Percentiles rank a stretch among this genome's conserved stretches.
phyloP scores from a whole-genome alignment of 2,888 invertebrate genomes.

The Drosophila picticornis region DNA sequence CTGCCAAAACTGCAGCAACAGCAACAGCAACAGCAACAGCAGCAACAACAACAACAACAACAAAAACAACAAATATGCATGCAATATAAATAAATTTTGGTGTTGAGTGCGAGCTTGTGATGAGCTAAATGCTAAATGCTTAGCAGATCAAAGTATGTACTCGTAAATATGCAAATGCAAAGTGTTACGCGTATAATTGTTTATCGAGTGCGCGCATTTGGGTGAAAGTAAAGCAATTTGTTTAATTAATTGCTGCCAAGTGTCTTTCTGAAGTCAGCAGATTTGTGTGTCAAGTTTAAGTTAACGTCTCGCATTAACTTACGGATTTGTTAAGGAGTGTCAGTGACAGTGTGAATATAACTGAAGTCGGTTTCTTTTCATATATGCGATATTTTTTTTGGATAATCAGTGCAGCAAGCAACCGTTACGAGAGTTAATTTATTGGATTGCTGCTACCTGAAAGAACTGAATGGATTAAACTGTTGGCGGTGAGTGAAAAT shows the following conservation, averaged over 20 bases:
- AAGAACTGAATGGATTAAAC: constrained; percentile 36
- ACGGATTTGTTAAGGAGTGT: constrained; percentile 7
- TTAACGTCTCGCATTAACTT: constrained; percentile 22
- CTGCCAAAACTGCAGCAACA: constrained; percentile 67
- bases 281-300: constrained; percentile 62
- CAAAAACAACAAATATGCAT: constrained; percentile 47
- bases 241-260: constrained; percentile 76
- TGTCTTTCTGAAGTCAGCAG: constrained; percentile 16
- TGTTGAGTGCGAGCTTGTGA: constrained; percentile 42
- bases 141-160: constrained; percentile 47
- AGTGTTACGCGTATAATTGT: constrained; percentile 49
- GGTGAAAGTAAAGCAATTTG: constrained; percentile 80
- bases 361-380: constrained; percentile 8
- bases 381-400: constrained; percentile 23
- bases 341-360: constrained; percentile 18
- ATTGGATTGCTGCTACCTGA: constrained; percentile 12
- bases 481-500: constrained; percentile 33
- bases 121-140: constrained; percentile 48
- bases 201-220: constrained; percentile 39
- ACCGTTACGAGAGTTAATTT: not conserved
- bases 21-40: constrained; percentile 29
- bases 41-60: constrained; percentile 21
- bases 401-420: constrained; percentile 20
- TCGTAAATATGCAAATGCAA: constrained; percentile 47
- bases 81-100: constrained; percentile 61